Base-by-base conservation (phyloP, 2,113 vertebrate species). In the Boulengeromyrus knoepffleri region DNA sequence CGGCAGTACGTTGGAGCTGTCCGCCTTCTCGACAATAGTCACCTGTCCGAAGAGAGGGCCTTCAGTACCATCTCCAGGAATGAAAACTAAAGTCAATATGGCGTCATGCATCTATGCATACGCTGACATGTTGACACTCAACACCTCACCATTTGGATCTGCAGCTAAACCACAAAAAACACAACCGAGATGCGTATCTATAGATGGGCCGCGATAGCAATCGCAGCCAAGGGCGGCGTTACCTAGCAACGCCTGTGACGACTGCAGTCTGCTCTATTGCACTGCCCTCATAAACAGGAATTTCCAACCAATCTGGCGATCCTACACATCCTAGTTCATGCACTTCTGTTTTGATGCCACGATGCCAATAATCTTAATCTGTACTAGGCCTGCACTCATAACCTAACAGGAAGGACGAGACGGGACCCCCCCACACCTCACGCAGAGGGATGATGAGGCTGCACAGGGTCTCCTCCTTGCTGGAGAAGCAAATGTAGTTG, bases 401-500 rank as follows among this genome's bases (percentile, higher is more conserved):
- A 39, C 5, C 13, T 17, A 7, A 42, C 17, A 80, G 74, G 21
- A n/a, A 8, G 21, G 5, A 24, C 45, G 12, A 45, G 45, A 47
- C 0, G 2, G n/a, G 80, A 21, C 21, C 24, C 90, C 6, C 24
- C 90, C 90, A 27, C 91, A 97, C 98, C 97, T 99, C 99, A 15
- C 98, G 96, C 50, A 99, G 96, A 0, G 98, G 98, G 90, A 99
- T 99, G 90, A 99, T 99, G 95, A 99, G 98, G 93, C 98, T 99
- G 89, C 99, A 99, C 85, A 97, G 90, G 1, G 97, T 97, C 92
- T 99, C 98, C 85, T 99, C 98, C 93, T 99, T 99, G 95, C 98
- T 99, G 92, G 96, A 98, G 93, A 99, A 99, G 95, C 99, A 99
- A 95, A 99, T 99, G 93, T 99, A 99, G 95, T 99, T 99, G 36